phyloP scores from a whole-genome alignment of 2,888 invertebrate species.

The Drosophila emarginata region DNA sequence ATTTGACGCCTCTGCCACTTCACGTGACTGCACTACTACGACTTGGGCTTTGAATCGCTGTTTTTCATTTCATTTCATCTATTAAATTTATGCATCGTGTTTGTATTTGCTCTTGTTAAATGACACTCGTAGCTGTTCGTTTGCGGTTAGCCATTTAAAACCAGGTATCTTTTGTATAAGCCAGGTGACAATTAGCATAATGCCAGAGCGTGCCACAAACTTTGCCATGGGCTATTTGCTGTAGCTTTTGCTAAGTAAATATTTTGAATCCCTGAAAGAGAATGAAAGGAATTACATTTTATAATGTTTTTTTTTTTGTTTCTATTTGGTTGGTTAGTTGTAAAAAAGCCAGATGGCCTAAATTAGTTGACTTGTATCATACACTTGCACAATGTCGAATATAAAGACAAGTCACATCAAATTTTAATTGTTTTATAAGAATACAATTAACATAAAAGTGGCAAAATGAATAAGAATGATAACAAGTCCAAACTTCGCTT shows the following conservation, averaged over 20 bases:
- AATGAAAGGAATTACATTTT: neutral
- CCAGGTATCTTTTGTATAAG: neutral
- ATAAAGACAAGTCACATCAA: too few relatives aligned
- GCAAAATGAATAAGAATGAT: too few relatives aligned
- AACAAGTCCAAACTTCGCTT: too few relatives aligned
- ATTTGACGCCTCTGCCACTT: constrained; percentile 42
- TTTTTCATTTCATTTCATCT: constrained; percentile 13
- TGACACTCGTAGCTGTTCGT: constrained; percentile 36
- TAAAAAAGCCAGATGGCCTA: neutral
- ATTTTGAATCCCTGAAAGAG: constrained; percentile 33
- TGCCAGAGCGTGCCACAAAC: neutral
- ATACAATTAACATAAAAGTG: too few relatives aligned
- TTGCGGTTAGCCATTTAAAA: constrained; percentile 9
- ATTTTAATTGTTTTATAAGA: too few relatives aligned
- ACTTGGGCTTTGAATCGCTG: constrained; percentile 20
- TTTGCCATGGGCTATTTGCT: neutral
- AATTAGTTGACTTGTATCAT: neutral
- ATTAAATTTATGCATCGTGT: constrained; percentile 34
- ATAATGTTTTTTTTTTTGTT: neutral
- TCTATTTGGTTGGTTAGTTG: neutral
- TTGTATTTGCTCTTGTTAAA: constrained; percentile 42
- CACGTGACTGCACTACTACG: constrained; percentile 49
- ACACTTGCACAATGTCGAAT: neutral
- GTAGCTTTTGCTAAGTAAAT: constrained; percentile 31
- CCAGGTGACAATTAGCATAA: neutral